Conservation (phyloP, 2,113 vertebrate species). For the Larimichthys crocea region DNA sequence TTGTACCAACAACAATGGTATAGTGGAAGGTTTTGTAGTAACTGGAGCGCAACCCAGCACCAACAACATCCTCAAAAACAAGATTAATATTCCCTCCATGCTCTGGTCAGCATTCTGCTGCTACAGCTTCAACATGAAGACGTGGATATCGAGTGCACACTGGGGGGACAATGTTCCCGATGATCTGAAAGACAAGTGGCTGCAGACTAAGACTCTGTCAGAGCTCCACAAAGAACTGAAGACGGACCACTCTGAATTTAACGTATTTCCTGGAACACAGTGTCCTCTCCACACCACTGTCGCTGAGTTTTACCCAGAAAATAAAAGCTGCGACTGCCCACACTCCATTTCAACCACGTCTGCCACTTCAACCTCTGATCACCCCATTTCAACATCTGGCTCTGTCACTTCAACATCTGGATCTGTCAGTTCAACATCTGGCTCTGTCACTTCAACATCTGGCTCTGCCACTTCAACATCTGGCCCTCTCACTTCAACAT, state of each 20-base stretch:
- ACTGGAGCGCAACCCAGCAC: conserved; percentile 10
- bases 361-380: too few species aligned
- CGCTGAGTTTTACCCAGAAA: not conserved
- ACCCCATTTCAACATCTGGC: not conserved
- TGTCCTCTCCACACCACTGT: conserved; percentile 9
- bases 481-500: not conserved
- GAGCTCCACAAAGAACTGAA: not conserved
- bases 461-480: not conserved
- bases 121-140: not conserved
- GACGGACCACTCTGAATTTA: not conserved
- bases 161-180: not conserved
- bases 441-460: rapidly evolving
- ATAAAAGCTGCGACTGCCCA: too few species aligned
- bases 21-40: conserved; percentile 20
- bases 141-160: conserved; percentile 33
- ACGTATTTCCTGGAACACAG: conserved; percentile 10
- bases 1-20: conserved; percentile 17
- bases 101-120: conserved; percentile 65
- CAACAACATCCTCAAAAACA: not conserved
- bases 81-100: conserved; percentile 33
- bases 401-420: not conserved
- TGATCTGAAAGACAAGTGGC: rapidly evolving
- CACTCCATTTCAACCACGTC: too few species aligned
- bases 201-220: conserved; percentile 14
- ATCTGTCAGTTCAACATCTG: not conserved